phyloP scores from a whole-genome alignment of 1,140 invertebrate species.

The Pantala flavescens region DNA sequence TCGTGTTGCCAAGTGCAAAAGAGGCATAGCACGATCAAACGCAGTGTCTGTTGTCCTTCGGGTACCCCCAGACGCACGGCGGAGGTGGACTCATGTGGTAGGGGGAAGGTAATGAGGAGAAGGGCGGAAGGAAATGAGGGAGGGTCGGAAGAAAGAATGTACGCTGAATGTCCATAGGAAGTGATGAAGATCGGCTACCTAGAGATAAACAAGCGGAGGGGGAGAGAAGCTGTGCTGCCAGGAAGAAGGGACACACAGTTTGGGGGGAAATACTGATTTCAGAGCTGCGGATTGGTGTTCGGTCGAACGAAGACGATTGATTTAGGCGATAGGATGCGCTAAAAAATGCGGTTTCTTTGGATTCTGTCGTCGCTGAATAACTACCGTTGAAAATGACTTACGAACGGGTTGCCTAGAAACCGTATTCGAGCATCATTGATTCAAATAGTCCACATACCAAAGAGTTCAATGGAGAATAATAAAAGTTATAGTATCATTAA shows the following conservation, averaged over 20 bases:
- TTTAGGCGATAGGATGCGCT: no score
- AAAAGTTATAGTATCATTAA: no score
- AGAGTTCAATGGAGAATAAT: no score
- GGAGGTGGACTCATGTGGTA: background rate
- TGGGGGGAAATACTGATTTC: no score
- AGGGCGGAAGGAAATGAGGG: background rate
- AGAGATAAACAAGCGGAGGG: background rate
- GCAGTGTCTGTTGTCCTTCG: background rate
- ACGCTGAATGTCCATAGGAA: slow-evolving; percentile 5
- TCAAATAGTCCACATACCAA: no score
- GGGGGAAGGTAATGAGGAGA: background rate
- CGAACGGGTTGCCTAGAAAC: no score
- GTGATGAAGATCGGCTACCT: background rate
- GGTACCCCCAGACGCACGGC: background rate
- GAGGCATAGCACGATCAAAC: background rate
- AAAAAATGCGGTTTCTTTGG: no score
- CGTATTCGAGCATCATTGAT: no score
- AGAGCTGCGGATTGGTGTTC: no score
- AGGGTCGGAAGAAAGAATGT: background rate
- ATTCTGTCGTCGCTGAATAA: no score
- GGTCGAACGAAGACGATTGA: no score
- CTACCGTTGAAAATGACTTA: no score
- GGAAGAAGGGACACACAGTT: background rate
- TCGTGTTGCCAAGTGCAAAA: slow-evolving; percentile 1
- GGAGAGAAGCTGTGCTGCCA: background rate